These are phyloP conservation scores for Diuraphis noxia DNA, from an alignment of 1,140 invertebrate species.

Conservation along the genomic window DNA sequence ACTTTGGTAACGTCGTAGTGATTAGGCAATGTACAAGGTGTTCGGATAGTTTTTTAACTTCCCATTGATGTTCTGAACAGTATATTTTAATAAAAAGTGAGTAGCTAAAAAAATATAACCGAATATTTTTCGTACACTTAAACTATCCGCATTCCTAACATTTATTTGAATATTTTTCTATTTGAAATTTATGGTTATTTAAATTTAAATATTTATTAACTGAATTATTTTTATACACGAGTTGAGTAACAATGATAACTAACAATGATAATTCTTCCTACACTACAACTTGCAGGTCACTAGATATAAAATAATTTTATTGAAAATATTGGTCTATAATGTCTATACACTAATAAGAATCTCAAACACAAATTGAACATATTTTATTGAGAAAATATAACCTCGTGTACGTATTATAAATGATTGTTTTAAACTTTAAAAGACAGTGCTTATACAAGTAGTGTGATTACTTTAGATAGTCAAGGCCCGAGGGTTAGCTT, in stretches of 20 bases:
- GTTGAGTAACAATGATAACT: not conserved
- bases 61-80: too few species aligned
- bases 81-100: too few species aligned
- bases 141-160: not conserved
- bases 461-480: too few species aligned
- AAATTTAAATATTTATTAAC: slow-evolving; percentile 2
- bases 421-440: not conserved
- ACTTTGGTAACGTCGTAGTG: not conserved
- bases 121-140: not conserved
- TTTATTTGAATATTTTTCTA: slow-evolving; percentile 1
- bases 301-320: not conserved
- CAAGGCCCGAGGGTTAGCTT: too few species aligned
- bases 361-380: too few species aligned
- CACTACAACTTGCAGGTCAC: too few species aligned
- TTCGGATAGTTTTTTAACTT: not conserved
- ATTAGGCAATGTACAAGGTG: not conserved
- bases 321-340: not conserved
- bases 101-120: not conserved
- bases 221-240: not conserved
- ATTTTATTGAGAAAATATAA: too few species aligned
- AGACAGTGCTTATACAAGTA: not conserved
- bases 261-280: too few species aligned
- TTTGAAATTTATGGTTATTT: not conserved
- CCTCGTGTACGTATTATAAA: too few species aligned
- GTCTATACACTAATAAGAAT: not conserved